phyloP scores from a whole-genome alignment of 2,797 vertebrate species.

The Triplophysa bombifrons region DNA sequence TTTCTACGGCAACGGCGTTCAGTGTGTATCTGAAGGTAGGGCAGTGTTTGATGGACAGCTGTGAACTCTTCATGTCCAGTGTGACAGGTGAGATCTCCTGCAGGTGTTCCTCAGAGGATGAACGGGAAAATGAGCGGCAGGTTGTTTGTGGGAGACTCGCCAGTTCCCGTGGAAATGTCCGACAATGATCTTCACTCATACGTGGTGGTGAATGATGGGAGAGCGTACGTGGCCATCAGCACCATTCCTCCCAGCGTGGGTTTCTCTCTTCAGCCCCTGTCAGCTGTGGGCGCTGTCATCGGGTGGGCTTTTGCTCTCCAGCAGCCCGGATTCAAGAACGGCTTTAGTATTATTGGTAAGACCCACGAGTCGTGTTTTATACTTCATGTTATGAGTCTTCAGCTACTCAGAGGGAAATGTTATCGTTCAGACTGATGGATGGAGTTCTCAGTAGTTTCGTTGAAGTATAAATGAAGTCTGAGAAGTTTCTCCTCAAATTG shows the following conservation, averaged over 20 bases:
- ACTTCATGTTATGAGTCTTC: too few relatives aligned
- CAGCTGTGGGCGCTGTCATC: conserved; percentile 88
- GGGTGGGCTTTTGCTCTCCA: conserved; percentile 97
- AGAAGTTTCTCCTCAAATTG: too few relatives aligned
- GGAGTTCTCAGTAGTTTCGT: too few relatives aligned
- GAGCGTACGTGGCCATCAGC: conserved; percentile 95
- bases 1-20: conserved; percentile 90
- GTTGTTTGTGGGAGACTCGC: conserved; percentile 83
- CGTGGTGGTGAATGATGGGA: conserved; percentile 93
- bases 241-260: conserved; percentile 83
- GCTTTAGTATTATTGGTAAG: conserved; percentile 90
- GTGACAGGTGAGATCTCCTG: background rate
- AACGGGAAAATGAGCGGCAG: conserved; percentile 91
- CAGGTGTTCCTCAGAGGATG: conserved; percentile 93
- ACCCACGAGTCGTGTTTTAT: background rate
- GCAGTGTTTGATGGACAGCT: background rate
- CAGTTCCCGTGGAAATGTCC: conserved; percentile 75
- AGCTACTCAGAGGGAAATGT: too few relatives aligned
- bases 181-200: conserved; percentile 95
- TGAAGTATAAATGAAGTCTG: too few relatives aligned
- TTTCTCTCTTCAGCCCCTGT: conserved; percentile 86
- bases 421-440: too few relatives aligned
- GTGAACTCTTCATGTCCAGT: background rate
- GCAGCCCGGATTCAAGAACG: conserved; percentile 90
- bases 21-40: conserved; percentile 92